phyloP scores from a whole-genome alignment of 2,113 vertebrate genomes.

The Mesitornis unicolor region DNA sequence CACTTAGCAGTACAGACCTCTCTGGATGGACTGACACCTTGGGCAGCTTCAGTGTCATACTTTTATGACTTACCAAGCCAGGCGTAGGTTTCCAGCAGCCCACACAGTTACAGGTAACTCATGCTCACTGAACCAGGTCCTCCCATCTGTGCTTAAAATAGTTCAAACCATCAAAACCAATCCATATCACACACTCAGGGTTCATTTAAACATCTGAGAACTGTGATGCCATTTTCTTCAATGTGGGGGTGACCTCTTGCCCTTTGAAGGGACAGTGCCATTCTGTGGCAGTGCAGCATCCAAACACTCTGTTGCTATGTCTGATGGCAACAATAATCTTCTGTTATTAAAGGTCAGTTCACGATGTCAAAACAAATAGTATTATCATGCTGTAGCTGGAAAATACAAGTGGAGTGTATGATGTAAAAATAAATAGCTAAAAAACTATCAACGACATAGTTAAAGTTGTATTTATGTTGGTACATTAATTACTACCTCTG shows the following conservation, averaged over 20 bases:
- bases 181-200: neutral
- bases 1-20: neutral
- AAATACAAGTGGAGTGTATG: neutral
- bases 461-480: neutral
- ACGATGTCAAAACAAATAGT: neutral
- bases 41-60: neutral
- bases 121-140: neutral
- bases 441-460: neutral
- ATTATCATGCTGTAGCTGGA: neutral
- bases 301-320: fast-evolving
- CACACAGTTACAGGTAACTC: neutral
- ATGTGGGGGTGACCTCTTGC: neutral
- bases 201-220: neutral
- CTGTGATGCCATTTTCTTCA: neutral
- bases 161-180: neutral
- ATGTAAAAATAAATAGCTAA: neutral
- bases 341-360: neutral
- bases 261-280: neutral
- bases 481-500: neutral
- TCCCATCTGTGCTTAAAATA: neutral
- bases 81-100: neutral
- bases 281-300: neutral
- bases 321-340: neutral
- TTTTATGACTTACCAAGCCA: neutral
- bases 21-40: neutral